Evolutionary conservation across 2,797 vertebrate species (phyloP).

Genomic region (Apogon talboti): DNA sequence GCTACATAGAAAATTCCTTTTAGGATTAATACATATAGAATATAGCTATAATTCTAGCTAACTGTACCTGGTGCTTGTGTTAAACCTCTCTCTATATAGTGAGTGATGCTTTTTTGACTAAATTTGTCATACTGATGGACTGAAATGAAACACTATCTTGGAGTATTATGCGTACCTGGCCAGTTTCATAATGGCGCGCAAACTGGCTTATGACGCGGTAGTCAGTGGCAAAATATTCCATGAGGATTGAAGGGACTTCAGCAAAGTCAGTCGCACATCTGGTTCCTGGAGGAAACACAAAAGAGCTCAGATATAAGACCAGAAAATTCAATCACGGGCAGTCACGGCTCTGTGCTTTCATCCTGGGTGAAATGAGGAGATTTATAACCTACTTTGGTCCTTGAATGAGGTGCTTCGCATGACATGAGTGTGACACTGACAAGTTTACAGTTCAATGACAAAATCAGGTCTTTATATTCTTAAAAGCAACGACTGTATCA

Average conservation of each 20-base stretch:
- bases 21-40: no score
- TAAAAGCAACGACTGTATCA: no score
- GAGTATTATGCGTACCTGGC: conserved; percentile 86
- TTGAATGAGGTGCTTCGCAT: not conserved
- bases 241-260: conserved; percentile 97
- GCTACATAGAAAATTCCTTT: not conserved
- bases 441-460: not conserved
- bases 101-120: not conserved
- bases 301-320: conserved; percentile 11
- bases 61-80: no score
- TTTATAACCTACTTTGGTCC: not conserved
- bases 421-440: not conserved
- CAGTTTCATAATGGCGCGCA: conserved; percentile 95
- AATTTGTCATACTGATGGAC: not conserved
- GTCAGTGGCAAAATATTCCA: conserved; percentile 98
- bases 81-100: no score
- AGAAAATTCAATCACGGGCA: not conserved
- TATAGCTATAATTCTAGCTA: no score
- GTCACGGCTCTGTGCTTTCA: not conserved
- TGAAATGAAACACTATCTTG: not conserved
- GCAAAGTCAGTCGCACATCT: conserved; percentile 98
- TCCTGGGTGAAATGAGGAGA: not conserved
- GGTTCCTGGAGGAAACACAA: conserved; percentile 86
- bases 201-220: conserved; percentile 95
- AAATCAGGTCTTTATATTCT: not conserved